Base-by-base conservation (phyloP, 2,113 vertebrate species). In the Sciurus niger region DNA sequence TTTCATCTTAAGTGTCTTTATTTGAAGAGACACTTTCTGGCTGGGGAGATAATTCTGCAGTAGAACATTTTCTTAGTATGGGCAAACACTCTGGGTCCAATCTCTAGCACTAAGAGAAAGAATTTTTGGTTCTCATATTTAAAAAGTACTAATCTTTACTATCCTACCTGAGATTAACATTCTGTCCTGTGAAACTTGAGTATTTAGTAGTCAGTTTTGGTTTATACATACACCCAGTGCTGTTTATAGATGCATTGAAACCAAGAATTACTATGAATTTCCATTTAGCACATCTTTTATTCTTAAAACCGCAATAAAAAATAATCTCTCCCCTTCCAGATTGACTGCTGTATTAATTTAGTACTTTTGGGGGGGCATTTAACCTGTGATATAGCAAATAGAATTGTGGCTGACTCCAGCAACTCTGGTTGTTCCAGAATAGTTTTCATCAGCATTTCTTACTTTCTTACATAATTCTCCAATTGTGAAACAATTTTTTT, bases 401-500 rank as follows among this genome's bases (percentile, higher is more conserved):
- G 58, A 88, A 65, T 87, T 76, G 24, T 79, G 94, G 87, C 79
- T 87, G 34, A 84, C 46, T 96, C 65, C 43, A 89, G 60, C 48
- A 92, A 16, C 40, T 58, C 53, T 65, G 30, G 17, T 74, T 72
- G 18, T 28, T 78, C n/a, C 34, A 58, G 32, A 84, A 32, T 80
- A 72, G 32, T 83, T 97, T 63, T 73, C 53, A 65, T 65, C 40
- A 94, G 65, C 28, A 87, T 84, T 88, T 96, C 79, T 80, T 70
- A 70, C 34, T 63, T 25, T 63, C 24, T 60, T 58, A 91, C 4
- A 48, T 87, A 80, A 37, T 58, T 18, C 30, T 94, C 34, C 74
- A 46, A 85, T 96, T 88, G 96, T 80, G n/a, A 84, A 87, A 72
- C 90, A 63, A 30, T 84, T 84, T 90, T 95, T 90, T 72, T 96